A percentile compares a stretch with the other conserved stretches of the same genome.
These are phyloP conservation scores for Perithous albicinctus DNA, from an alignment of 2,888 invertebrate genomes.

Conservation along the genomic window DNA sequence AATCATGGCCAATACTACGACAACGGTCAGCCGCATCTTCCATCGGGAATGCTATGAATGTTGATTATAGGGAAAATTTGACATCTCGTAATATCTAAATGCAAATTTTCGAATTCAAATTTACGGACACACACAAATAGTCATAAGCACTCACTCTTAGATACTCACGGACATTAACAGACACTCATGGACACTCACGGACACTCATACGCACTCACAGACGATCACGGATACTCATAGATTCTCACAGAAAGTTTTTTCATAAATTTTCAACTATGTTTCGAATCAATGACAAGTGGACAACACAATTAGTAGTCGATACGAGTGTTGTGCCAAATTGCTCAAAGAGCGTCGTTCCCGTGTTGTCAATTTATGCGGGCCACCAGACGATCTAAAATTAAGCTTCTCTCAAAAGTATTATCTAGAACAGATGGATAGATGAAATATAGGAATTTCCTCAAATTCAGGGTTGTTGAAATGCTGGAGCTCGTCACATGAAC, in stretches of 20 bases:
- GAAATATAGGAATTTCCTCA: neutral
- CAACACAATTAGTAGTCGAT: neutral
- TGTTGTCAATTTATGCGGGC: neutral
- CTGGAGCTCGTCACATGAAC: neutral
- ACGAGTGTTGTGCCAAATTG: neutral
- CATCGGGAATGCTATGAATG: neutral
- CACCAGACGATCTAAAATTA: slow-evolving; percentile 5
- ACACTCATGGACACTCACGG: too few species aligned
- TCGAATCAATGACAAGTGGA: neutral
- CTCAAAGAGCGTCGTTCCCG: neutral
- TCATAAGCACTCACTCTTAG: too few species aligned
- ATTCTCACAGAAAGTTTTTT: too few species aligned
- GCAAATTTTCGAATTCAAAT: too few species aligned
- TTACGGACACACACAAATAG: too few species aligned
- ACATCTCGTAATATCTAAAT: too few species aligned
- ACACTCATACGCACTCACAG: too few species aligned
- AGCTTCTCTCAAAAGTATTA: neutral
- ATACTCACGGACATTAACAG: too few species aligned
- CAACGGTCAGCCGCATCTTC: neutral
- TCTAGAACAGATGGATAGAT: neutral
- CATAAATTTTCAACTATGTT: neutral
- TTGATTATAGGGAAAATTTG: too few species aligned
- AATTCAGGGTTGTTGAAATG: neutral
- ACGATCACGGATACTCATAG: too few species aligned
- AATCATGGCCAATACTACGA: neutral